phyloP scores from a whole-genome alignment of 2,888 invertebrate species.

The Erpobdella octoculata region DNA sequence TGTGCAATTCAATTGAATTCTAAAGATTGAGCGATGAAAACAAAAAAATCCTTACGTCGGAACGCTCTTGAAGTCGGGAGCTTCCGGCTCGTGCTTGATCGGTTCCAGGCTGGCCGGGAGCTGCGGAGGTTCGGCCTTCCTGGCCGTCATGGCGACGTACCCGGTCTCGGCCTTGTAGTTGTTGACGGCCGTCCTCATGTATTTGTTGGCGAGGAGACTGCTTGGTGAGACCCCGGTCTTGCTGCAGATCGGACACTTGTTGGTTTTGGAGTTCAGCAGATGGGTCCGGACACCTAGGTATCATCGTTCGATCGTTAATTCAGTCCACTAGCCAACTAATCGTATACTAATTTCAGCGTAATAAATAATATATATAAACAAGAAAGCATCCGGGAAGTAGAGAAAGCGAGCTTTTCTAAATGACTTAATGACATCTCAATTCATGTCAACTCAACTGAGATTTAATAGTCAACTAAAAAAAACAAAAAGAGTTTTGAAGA shows the following conservation, averaged over 20 bases:
- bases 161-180: slow-evolving; percentile 86
- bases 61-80: too few relatives aligned
- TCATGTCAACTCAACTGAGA: too few relatives aligned
- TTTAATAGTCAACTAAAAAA: too few relatives aligned
- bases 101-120: neutral
- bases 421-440: too few relatives aligned
- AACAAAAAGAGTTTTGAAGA: too few relatives aligned
- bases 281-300: slow-evolving; percentile 72
- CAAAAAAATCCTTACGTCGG: too few relatives aligned
- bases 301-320: too few relatives aligned
- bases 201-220: slow-evolving; percentile 76
- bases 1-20: too few relatives aligned
- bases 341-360: neutral
- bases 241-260: slow-evolving; percentile 80
- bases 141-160: slow-evolving; percentile 57
- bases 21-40: too few relatives aligned
- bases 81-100: neutral
- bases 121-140: neutral
- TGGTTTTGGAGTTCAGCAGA: slow-evolving; percentile 82
- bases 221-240: slow-evolving; percentile 80
- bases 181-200: slow-evolving; percentile 76
- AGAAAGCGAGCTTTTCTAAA: too few relatives aligned
- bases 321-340: neutral
- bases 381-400: too few relatives aligned
- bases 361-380: too few relatives aligned